Evolutionary conservation across 2,113 vertebrate species (phyloP), one percentile per base, ranked within the genome.

Genomic region (Crypturellus undulatus): DNA sequence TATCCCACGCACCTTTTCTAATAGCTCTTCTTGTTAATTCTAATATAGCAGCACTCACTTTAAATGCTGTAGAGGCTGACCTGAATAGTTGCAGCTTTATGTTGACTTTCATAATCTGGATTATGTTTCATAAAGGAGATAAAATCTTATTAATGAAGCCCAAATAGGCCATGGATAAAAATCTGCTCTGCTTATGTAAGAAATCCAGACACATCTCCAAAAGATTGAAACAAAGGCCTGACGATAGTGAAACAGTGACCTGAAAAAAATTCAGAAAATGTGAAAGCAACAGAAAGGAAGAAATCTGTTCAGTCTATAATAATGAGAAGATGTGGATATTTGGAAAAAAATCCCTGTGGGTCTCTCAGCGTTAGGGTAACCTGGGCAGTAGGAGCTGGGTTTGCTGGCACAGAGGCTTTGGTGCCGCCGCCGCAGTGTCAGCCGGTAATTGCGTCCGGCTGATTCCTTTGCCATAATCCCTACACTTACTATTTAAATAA

Each of bases 11-110:
- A 63, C 34, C 83, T 78, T 45, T 82, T 89, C 60, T 89, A 36
- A 67, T 93, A 88, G 88, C 45, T 92, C 32, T 79, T 89, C 47
- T 92, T 86, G 79, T 95, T 84, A 90, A 90, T 96, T 81, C 87
- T 67, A 38, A 34, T 67, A 5, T 64, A 71, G 79, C 42, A 60
- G 10, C 72, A 85, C 36, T 75, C 34, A 58, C 90, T 69, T 43
- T 85, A 79, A 82, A 78, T 91, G 77, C 67, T 54, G 79, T 30
- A 79, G 91, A 95, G 93, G 68, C 38, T 67, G 19, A 91, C 52
- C 65, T 79, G 79, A 75, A 75, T 73, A 95, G 36, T 43, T 52
- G 34, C 56, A 95, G 47, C 19, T 94, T 80, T 89, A 16, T 73
- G 71, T 59, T 72, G 89, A 62, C 14, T 91, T 89, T 70, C 42